phyloP scores from a whole-genome alignment of 2,888 invertebrate species.

The Drosophila histrio region DNA sequence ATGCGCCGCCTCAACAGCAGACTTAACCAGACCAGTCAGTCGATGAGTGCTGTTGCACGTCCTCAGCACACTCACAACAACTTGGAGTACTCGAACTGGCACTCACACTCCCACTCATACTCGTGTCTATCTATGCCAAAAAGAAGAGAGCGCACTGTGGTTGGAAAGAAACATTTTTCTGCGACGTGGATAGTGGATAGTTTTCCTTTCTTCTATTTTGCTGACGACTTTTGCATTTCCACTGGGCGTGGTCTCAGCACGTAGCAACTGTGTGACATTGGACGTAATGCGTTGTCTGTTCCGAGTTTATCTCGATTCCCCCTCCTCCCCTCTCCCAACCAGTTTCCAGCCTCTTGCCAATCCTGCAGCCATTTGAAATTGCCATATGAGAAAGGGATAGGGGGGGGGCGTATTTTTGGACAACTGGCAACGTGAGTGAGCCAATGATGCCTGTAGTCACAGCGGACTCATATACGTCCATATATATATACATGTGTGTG shows the following conservation, averaged over 20 bases:
- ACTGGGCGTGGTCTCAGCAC: slow-evolving; percentile 50
- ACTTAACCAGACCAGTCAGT: background rate
- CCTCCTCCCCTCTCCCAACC: background rate
- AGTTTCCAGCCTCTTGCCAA: background rate
- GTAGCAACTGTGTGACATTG: slow-evolving; percentile 46
- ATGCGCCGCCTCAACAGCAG: background rate
- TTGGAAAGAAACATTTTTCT: slow-evolving; percentile 34
- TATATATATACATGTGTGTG: background rate
- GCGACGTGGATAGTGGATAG: slow-evolving; percentile 56
- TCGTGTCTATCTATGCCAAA: background rate
- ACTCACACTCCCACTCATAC: background rate
- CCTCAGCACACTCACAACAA: background rate
- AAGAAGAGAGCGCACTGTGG: slow-evolving; percentile 18
- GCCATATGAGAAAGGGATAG: slow-evolving; percentile 22
- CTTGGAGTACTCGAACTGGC: background rate
- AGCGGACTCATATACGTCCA: slow-evolving; percentile 2
- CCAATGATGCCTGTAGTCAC: slow-evolving; percentile 40
- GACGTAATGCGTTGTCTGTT: slow-evolving; percentile 60
- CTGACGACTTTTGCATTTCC: slow-evolving; percentile 48
- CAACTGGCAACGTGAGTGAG: slow-evolving; percentile 45
- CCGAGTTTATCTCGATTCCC: slow-evolving; percentile 50
- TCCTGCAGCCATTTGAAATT: slow-evolving; percentile 36
- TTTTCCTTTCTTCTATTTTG: slow-evolving; percentile 25
- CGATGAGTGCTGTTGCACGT: slow-evolving; percentile 34
- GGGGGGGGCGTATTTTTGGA: slow-evolving; percentile 18